Conservation (phyloP, 2,797 vertebrate genomes). For the Enteromius fasciolatus region DNA sequence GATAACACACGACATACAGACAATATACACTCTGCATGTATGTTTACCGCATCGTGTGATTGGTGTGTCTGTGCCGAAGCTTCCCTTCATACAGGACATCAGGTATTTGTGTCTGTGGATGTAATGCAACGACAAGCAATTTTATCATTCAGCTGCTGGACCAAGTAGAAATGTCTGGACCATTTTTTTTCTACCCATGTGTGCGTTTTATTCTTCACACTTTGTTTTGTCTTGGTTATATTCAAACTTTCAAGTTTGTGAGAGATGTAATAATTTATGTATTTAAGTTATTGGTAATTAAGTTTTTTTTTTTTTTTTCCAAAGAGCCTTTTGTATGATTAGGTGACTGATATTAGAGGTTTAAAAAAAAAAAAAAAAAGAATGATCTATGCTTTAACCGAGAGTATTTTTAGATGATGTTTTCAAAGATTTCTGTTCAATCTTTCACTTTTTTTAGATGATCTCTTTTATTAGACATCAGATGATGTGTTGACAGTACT, state of each 20-base stretch:
- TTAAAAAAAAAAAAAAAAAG: slow-evolving; percentile 37
- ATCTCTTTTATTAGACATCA: slow-evolving; percentile 59
- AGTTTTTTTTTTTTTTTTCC: slow-evolving; percentile 47
- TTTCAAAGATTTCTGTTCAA: slow-evolving; percentile 65
- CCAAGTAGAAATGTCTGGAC: slow-evolving; percentile 56
- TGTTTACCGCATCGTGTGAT: slow-evolving; percentile 34
- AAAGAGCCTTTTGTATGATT: slow-evolving; percentile 57
- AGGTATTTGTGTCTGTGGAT: slow-evolving; percentile 54
- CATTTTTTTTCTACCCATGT: slow-evolving; percentile 38
- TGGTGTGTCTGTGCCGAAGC: slow-evolving; percentile 70
- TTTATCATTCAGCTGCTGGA: slow-evolving; percentile 55
- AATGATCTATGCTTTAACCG: slow-evolving; percentile 72
- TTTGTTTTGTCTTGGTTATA: slow-evolving; percentile 53
- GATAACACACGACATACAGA: slow-evolving; percentile 59
- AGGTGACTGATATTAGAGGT: slow-evolving; percentile 30
- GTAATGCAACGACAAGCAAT: slow-evolving; percentile 49
- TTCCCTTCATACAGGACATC: slow-evolving; percentile 66
- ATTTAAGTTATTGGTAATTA: slow-evolving; percentile 82
- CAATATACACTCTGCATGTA: slow-evolving; percentile 64
- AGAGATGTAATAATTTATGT: slow-evolving; percentile 77
- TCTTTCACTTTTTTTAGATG: slow-evolving; percentile 57
- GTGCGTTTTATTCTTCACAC: slow-evolving; percentile 24
- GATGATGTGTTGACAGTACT: slow-evolving; percentile 54
- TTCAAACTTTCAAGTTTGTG: slow-evolving; percentile 67
- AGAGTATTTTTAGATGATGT: slow-evolving; percentile 62